phyloP scores from a whole-genome alignment of 2,888 invertebrate species.

The Dryadula phaetusa region DNA sequence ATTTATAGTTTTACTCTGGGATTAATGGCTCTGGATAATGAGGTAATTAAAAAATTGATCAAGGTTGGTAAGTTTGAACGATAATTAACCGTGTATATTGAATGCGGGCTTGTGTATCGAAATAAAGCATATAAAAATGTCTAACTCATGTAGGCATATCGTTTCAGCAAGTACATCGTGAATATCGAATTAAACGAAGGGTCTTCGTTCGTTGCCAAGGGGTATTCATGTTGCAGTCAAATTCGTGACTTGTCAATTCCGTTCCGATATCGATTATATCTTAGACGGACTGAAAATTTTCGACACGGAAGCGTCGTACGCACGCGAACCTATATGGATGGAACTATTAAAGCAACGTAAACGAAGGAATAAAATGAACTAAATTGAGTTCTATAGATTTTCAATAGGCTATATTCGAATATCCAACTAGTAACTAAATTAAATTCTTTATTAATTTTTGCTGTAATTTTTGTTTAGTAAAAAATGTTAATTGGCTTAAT shows the following conservation, averaged over 20 bases:
- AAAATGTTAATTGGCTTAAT: too few relatives aligned
- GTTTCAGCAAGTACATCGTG: slow-evolving; percentile 11
- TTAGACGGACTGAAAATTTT: slow-evolving; percentile 74
- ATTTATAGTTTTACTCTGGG: slow-evolving; percentile 45
- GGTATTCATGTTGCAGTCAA: slow-evolving; percentile 58
- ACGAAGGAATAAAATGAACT: slow-evolving; percentile 22
- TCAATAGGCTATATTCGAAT: background rate
- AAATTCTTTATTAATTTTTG: background rate
- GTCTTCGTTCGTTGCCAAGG: slow-evolving; percentile 37
- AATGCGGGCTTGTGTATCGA: background rate
- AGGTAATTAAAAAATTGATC: slow-evolving; percentile 34
- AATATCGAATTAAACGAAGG: slow-evolving; percentile 35
- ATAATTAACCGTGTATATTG: slow-evolving; percentile 2
- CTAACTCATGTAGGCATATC: slow-evolving; percentile 14
- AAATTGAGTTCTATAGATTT: background rate
- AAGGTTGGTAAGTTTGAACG: slow-evolving; percentile 21
- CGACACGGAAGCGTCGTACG: slow-evolving; percentile 72
- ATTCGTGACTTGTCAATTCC: slow-evolving; percentile 73
- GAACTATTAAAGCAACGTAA: slow-evolving; percentile 42
- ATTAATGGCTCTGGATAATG: slow-evolving; percentile 37
- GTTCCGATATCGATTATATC: slow-evolving; percentile 74
- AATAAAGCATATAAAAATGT: background rate
- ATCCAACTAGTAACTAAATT: background rate
- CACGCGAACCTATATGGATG: slow-evolving; percentile 73
- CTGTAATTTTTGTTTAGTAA: too few relatives aligned